A percentile compares a stretch with the other conserved stretches of the same genome.
Conservation (phyloP, 2,113 vertebrate species). For the Ursus arctos region DNA sequence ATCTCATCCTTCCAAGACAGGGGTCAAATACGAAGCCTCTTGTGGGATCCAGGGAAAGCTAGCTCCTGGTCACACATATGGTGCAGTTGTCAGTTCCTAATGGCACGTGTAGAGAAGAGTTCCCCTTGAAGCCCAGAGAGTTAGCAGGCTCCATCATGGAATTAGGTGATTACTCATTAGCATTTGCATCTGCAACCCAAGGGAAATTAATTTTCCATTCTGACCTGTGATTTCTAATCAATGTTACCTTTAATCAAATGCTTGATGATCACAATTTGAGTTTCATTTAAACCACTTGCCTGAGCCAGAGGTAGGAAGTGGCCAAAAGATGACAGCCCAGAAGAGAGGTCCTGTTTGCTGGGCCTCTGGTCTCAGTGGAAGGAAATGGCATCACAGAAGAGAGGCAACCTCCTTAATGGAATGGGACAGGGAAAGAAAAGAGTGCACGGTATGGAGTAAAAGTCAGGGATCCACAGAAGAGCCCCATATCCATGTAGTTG, state of each 20-base stretch:
- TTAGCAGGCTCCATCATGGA: neutral
- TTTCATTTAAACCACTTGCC: conserved; percentile 8
- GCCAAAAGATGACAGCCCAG: neutral
- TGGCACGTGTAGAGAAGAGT: accelerated
- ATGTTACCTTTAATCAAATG: conserved; percentile 52
- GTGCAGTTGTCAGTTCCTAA: no score
- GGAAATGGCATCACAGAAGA: neutral
- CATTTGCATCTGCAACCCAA: neutral
- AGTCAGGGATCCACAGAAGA: neutral
- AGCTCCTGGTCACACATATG: neutral
- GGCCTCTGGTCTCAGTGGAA: neutral
- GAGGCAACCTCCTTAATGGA: neutral
- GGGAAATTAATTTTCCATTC: conserved; percentile 55
- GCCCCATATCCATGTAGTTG: neutral
- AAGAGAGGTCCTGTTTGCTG: neutral
- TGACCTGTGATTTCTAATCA: conserved; percentile 46
- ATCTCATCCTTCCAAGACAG: neutral
- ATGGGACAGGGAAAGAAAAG: neutral
- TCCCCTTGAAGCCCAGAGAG: neutral
- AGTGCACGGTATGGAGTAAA: neutral
- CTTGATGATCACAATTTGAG: neutral
- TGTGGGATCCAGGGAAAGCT: neutral
- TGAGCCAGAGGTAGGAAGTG: neutral
- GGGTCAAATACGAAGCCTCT: neutral
- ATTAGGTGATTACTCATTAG: conserved; percentile 9